Percentiles rank a stretch among this genome's conserved stretches.
Evolutionary conservation across 2,113 vertebrate species (phyloP).

Genomic region (Campylorhamphus procurvoides): DNA sequence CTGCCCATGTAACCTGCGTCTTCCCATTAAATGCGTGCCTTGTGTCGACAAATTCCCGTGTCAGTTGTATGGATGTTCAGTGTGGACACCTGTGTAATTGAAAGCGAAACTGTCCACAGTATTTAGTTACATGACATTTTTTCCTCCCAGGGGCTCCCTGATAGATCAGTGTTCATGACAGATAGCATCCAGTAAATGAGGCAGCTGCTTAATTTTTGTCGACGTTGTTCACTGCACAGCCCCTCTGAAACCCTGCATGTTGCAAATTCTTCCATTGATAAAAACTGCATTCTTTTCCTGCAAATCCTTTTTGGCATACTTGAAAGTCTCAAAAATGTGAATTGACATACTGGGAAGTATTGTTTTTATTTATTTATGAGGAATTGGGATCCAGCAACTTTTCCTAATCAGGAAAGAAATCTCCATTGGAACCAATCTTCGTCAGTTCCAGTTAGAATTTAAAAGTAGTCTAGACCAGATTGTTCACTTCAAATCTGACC

Average conservation of each 20-base stretch:
- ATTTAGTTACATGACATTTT: slow-evolving; percentile 58
- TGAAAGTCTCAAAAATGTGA: not conserved
- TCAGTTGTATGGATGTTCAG: not conserved
- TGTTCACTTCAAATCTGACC: not conserved
- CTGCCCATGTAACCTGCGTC: not conserved
- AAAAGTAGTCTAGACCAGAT: not conserved
- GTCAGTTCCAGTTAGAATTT: not conserved
- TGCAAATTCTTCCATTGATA: slow-evolving; percentile 12
- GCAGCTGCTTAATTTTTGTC: slow-evolving; percentile 66
- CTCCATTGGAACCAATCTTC: not conserved
- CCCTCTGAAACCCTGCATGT: not conserved
- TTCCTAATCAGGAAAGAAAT: not conserved
- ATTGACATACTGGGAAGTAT: not conserved
- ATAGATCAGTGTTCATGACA: not conserved
- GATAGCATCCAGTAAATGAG: slow-evolving; percentile 18
- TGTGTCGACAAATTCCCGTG: not conserved
- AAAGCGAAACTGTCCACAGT: not conserved
- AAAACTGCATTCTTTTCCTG: not conserved
- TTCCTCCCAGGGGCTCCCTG: not conserved
- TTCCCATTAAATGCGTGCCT: not conserved
- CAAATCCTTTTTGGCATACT: not conserved
- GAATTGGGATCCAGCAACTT: not conserved
- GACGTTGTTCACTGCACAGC: slow-evolving; percentile 1
- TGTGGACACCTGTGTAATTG: slow-evolving; percentile 18
- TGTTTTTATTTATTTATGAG: not conserved